Conservation (phyloP, 2,888 invertebrate genomes). For the Polyommatus icarus region DNA sequence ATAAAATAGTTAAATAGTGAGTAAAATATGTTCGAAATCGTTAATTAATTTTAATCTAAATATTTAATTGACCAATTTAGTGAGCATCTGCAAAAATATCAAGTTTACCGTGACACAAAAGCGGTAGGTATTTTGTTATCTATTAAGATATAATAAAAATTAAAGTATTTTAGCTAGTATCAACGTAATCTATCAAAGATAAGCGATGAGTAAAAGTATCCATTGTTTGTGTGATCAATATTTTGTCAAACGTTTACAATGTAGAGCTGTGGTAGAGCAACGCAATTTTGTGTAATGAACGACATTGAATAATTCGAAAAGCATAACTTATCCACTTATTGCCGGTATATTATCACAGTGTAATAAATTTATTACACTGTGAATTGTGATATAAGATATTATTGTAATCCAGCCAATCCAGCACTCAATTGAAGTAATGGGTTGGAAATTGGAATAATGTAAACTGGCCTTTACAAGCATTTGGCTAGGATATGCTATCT, state of each 20-base stretch:
- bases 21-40: background rate
- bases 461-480: no score
- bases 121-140: conserved; percentile 24
- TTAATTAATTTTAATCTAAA: background rate
- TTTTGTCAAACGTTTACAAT: background rate
- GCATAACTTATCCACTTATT: background rate
- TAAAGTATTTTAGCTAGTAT: background rate
- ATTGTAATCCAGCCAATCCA: no score
- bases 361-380: no score
- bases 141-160: background rate
- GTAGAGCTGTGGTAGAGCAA: background rate
- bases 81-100: conserved; percentile 29
- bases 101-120: conserved; percentile 36
- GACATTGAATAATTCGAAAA: background rate
- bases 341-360: no score
- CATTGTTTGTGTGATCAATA: conserved; percentile 20
- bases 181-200: background rate
- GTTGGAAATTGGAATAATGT: no score
- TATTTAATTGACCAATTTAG: background rate
- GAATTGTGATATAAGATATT: no score
- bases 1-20: background rate
- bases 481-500: no score
- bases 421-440: no score
- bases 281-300: background rate
- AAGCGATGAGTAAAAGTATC: background rate